Base-by-base conservation (phyloP, 2,113 vertebrate species). In the Aspidoscelis tigris region DNA sequence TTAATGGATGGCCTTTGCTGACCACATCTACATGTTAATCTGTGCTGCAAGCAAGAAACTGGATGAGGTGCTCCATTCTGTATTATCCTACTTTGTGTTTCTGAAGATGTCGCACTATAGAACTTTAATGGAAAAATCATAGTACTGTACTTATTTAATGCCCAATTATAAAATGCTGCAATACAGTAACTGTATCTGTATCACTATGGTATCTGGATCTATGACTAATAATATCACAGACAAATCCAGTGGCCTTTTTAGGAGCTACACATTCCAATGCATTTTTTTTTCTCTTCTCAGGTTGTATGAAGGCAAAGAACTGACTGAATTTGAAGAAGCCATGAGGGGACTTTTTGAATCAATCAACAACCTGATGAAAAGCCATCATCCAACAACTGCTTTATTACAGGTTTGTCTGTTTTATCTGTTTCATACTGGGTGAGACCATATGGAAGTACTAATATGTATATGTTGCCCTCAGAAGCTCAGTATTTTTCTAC, bases 281-380 rank as follows among this genome's bases (percentile, higher is more conserved):
- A 90, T 61, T 61, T 88, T 61, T 83, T 78, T 72, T 87, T 65
- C 66, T 64, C 93, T 68, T 91, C 33, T 71, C 74, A 99, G 99
- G 91, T 92, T 99, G 7, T 99, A 99, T 50, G 99, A 99, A 93
- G 98, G 98, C 85, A 99, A 98, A 91, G 98, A 99, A 92, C 98
- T 99, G 94, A 95, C 89, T 1, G 98, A 99, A 91, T 99, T 99
- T 95, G 98, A 99, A 92, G 97, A 98, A 88, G 98, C 98, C 4
- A 97, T 99, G 95, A 97, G 96, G 87, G 96, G 94, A 53, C 97
- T 99, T 86, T 99, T 99, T 93, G 98, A 99, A 94, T 99, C 99
- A 87, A 99, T 99, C 94, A 99, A 98, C 95, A 98, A 96, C 80
- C 92, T 99, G 93, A 99, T 99, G 98, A 98, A 93, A 95, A 97